Evolutionary conservation across 1,140 invertebrate species (phyloP).

Genomic region (Copidosoma floridanum): DNA sequence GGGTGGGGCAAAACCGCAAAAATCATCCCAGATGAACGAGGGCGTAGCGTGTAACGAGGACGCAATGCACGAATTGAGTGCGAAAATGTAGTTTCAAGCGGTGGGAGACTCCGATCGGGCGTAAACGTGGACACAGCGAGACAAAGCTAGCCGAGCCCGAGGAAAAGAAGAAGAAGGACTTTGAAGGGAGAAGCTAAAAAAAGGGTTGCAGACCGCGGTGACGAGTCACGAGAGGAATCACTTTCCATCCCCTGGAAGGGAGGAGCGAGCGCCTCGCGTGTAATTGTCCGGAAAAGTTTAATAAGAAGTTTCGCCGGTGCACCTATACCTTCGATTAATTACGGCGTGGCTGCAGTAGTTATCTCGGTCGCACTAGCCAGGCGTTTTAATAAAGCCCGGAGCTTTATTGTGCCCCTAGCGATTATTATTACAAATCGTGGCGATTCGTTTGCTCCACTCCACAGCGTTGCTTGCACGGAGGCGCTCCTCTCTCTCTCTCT

Average conservation of each 20-base stretch:
- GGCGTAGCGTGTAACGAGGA: too few species aligned
- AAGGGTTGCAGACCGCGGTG: too few species aligned
- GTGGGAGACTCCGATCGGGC: too few species aligned
- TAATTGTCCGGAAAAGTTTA: constrained; percentile 20
- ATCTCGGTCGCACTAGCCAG: constrained; percentile 1
- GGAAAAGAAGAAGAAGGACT: too few species aligned
- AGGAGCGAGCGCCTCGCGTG: neutral
- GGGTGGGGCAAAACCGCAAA: too few species aligned
- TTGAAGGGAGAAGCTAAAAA: too few species aligned
- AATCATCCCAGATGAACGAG: too few species aligned
- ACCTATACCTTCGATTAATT: constrained; percentile 5
- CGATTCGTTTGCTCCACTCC: neutral
- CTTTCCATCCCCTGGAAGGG: constrained; percentile 1
- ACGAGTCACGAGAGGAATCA: constrained; percentile 14
- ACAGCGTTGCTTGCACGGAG: too few species aligned
- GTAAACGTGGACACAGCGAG: too few species aligned
- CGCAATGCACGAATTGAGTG: too few species aligned
- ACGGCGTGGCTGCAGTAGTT: neutral
- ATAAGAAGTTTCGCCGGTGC: constrained; percentile 8
- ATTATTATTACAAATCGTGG: constrained; percentile 16
- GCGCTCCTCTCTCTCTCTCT: neutral
- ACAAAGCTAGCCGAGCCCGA: too few species aligned
- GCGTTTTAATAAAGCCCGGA: constrained; percentile 1
- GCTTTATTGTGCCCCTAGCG: constrained; percentile 1
- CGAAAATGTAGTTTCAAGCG: too few species aligned